These are phyloP conservation scores for Phalanger gymnotis DNA, from an alignment of 2,797 vertebrate species.

Conservation along the genomic window DNA sequence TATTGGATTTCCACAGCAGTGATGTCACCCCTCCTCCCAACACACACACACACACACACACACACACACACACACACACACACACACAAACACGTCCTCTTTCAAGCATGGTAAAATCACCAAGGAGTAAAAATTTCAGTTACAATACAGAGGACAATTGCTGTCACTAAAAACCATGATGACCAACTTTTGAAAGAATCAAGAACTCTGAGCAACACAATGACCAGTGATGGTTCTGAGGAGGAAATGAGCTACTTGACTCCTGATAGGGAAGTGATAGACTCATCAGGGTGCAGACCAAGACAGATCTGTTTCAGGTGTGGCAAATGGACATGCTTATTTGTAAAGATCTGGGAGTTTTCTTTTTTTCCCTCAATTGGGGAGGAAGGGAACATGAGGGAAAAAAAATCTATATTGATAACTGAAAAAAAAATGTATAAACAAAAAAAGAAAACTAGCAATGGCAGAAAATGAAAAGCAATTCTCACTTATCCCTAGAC, in stretches of 20 bases:
- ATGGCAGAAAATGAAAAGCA: neutral
- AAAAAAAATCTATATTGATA: neutral
- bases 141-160: neutral
- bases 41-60: neutral
- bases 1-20: slow-evolving; percentile 32
- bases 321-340: neutral
- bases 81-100: neutral
- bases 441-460: neutral
- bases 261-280: neutral
- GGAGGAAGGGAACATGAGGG: neutral
- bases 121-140: neutral
- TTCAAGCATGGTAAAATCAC: slow-evolving; percentile 53
- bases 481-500: neutral
- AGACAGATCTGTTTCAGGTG: neutral
- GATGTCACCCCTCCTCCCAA: slow-evolving; percentile 54
- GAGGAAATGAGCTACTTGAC: neutral
- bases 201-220: neutral
- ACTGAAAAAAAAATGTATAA: neutral
- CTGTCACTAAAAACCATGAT: neutral
- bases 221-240: neutral
- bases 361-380: neutral
- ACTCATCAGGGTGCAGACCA: neutral
- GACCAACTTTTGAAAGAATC: neutral
- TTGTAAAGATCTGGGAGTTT: neutral
- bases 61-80: neutral